These are phyloP conservation scores for Brachionus asplanchnoidis DNA, from an alignment of 1,140 invertebrate genomes.

Conservation along the genomic window DNA sequence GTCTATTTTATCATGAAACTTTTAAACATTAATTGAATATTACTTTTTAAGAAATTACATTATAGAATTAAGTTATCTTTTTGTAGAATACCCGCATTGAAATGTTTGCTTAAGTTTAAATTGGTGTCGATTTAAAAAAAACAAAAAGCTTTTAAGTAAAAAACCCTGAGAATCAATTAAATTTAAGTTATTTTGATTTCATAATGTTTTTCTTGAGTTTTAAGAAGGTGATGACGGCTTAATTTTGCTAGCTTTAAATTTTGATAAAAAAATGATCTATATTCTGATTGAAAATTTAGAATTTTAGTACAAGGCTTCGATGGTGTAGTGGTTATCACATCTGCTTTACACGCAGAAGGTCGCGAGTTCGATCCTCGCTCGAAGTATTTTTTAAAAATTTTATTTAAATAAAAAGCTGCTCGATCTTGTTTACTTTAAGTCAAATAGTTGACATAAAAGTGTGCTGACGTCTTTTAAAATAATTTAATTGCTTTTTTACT, in stretches of 20 bases:
- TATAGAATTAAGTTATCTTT: not conserved
- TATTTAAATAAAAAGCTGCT: not conserved
- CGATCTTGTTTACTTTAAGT: too few relatives aligned
- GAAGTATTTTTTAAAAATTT: slow-evolving; percentile 44
- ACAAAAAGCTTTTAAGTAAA: not conserved
- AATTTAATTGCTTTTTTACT: not conserved
- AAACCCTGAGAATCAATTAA: not conserved
- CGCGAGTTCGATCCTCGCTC: slow-evolving; percentile 52
- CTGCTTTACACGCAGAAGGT: slow-evolving; percentile 56
- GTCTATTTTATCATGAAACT: too few relatives aligned
- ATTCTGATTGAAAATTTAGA: not conserved
- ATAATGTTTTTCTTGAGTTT: not conserved
- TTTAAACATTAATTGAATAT: not conserved
- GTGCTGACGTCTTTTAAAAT: not conserved
- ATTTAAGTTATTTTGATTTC: not conserved
- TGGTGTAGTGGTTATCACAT: slow-evolving; percentile 56
- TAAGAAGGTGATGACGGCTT: too few relatives aligned
- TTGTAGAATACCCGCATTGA: not conserved
- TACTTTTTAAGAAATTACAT: too few relatives aligned
- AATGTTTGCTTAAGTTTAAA: not conserved
- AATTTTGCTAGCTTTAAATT: not conserved
- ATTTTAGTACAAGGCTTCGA: not conserved
- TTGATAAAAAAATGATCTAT: not conserved
- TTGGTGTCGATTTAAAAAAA: not conserved
- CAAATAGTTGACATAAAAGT: not conserved